Conservation (phyloP, 2,113 vertebrate genomes). For the Cyanistes caeruleus region DNA sequence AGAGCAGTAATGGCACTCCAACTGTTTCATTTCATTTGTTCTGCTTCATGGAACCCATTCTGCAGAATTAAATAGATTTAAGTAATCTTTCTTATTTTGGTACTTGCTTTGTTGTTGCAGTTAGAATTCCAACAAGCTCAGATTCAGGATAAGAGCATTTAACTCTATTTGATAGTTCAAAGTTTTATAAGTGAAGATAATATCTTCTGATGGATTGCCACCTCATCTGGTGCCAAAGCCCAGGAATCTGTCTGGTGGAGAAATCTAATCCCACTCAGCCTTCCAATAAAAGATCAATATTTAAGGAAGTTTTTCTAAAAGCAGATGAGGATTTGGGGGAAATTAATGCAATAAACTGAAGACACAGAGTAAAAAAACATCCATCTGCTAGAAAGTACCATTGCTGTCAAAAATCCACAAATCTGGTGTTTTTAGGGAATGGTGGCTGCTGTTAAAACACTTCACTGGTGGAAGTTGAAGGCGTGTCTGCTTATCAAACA, state of each 20-base stretch:
- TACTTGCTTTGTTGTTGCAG: background rate
- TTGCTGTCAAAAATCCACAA: background rate
- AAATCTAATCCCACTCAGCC: background rate
- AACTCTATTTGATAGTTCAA: background rate
- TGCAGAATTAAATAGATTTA: conserved; percentile 41
- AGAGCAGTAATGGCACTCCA: conserved; percentile 21
- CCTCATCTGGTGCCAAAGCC: background rate
- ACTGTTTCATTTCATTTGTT: conserved; percentile 41
- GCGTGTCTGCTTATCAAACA: background rate
- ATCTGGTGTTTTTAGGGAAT: background rate
- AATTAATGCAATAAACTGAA: background rate
- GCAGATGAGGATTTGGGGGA: background rate
- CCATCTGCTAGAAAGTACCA: background rate
- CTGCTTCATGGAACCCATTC: conserved; percentile 25
- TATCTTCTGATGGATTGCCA: background rate
- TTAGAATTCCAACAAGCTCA: background rate
- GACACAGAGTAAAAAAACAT: background rate
- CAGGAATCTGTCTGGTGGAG: background rate
- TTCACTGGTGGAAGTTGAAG: background rate
- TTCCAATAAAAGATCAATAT: background rate
- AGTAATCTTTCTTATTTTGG: conserved; percentile 38
- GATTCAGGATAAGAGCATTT: background rate
- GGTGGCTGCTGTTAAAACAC: background rate
- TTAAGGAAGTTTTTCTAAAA: conserved; percentile 11
- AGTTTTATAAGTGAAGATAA: background rate